A percentile compares a stretch with the other conserved stretches of the same genome.
Evolutionary conservation across 2,113 vertebrate species (phyloP).

Genomic region (Pipra filicauda): DNA sequence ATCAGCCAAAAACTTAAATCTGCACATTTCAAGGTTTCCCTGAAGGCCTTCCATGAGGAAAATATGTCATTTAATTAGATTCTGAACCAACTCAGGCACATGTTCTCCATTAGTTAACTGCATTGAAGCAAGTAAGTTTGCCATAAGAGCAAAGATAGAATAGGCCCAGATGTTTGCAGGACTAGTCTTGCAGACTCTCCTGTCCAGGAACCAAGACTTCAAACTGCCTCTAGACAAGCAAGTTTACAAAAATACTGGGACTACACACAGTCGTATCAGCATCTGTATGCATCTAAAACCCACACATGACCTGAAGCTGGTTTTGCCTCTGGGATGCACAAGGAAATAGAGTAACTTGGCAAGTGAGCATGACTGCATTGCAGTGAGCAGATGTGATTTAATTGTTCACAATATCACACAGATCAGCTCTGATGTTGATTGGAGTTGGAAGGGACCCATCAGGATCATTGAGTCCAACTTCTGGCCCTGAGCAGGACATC

Average conservation of each 20-base stretch:
- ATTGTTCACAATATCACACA: not conserved
- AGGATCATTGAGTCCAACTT: not conserved
- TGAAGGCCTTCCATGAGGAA: not conserved
- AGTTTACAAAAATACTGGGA: not conserved
- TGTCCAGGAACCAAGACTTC: not conserved
- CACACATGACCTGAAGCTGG: not conserved
- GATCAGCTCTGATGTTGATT: not conserved
- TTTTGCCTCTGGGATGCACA: not conserved
- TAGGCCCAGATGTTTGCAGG: not conserved
- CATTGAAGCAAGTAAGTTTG: not conserved
- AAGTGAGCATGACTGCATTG: not conserved
- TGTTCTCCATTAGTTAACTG: not conserved
- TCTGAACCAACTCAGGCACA: not conserved
- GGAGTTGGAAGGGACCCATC: not conserved
- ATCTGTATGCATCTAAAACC: not conserved
- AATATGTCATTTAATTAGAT: not conserved
- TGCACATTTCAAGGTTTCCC: not conserved
- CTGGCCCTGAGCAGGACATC: not conserved
- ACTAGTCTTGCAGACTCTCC: not conserved
- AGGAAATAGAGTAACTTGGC: not conserved
- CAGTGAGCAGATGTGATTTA: not conserved
- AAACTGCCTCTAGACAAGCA: not conserved
- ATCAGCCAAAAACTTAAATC: not conserved
- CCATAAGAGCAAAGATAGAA: not conserved
- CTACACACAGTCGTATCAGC: not conserved